These are phyloP conservation scores for Tortricodes alternella DNA, from an alignment of 2,888 invertebrate species.

Conservation along the genomic window DNA sequence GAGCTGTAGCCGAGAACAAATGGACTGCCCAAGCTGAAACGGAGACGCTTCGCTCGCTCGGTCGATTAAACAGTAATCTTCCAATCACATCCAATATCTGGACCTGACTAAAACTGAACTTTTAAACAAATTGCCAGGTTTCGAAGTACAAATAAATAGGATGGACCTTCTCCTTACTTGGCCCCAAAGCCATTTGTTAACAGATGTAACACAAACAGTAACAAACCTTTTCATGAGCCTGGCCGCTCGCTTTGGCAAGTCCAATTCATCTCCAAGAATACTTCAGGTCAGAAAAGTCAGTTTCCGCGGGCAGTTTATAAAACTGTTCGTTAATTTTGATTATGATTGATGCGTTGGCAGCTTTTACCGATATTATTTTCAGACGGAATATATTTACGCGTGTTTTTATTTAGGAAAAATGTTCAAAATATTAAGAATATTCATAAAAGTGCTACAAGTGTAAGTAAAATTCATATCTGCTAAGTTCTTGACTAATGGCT, in stretches of 20 bases:
- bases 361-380: neutral
- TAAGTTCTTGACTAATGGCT: too few species aligned
- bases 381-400: neutral
- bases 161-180: slow-evolving; percentile 12
- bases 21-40: too few species aligned
- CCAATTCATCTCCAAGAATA: slow-evolving; percentile 9
- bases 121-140: too few species aligned
- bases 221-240: neutral
- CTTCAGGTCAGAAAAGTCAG: neutral
- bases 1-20: too few species aligned
- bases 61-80: too few species aligned
- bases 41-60: too few species aligned
- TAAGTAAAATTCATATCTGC: too few species aligned
- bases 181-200: slow-evolving; percentile 14
- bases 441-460: too few species aligned
- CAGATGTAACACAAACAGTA: slow-evolving; percentile 15
- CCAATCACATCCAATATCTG: too few species aligned
- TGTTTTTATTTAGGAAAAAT: neutral
- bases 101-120: neutral
- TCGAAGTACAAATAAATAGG: neutral
- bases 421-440: too few species aligned
- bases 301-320: slow-evolving; percentile 4
- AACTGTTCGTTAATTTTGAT: slow-evolving; percentile 20
- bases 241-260: slow-evolving; percentile 1
- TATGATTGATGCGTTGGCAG: slow-evolving; percentile 14